phyloP scores from a whole-genome alignment of 2,797 vertebrate species.

The Ctenosaura bakeri region DNA sequence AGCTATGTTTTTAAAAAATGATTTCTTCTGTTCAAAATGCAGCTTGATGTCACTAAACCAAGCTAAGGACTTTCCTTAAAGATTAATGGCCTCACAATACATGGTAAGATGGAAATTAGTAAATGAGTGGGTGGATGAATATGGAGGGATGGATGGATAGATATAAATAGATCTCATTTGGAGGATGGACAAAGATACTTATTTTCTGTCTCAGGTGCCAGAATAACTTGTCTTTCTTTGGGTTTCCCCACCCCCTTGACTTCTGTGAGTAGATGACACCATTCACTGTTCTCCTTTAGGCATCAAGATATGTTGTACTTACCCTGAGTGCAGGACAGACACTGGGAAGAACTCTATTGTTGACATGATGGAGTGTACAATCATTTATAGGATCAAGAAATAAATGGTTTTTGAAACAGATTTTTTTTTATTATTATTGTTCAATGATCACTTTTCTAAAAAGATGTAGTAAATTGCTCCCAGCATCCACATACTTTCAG shows the following conservation, averaged over 20 bases:
- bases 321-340: not conserved
- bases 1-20: not conserved
- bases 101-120: not conserved
- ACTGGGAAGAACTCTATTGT: not conserved
- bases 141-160: not conserved
- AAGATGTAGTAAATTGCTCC: not conserved
- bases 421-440: constrained; percentile 14
- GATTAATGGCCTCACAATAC: not conserved
- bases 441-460: constrained; percentile 37
- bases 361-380: not conserved
- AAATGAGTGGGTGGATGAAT: not conserved
- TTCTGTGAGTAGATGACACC: no score
- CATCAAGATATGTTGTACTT: not conserved
- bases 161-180: not conserved
- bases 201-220: no score
- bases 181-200: no score
- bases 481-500: constrained; percentile 24
- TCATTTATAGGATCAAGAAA: not conserved
- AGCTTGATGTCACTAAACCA: not conserved
- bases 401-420: not conserved
- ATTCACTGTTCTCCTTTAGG: not conserved
- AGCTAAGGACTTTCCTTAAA: not conserved
- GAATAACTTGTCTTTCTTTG: no score
- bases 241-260: no score
- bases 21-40: not conserved